Evolutionary conservation across 2,113 vertebrate species (phyloP).

Genomic region (Smithornis capensis): DNA sequence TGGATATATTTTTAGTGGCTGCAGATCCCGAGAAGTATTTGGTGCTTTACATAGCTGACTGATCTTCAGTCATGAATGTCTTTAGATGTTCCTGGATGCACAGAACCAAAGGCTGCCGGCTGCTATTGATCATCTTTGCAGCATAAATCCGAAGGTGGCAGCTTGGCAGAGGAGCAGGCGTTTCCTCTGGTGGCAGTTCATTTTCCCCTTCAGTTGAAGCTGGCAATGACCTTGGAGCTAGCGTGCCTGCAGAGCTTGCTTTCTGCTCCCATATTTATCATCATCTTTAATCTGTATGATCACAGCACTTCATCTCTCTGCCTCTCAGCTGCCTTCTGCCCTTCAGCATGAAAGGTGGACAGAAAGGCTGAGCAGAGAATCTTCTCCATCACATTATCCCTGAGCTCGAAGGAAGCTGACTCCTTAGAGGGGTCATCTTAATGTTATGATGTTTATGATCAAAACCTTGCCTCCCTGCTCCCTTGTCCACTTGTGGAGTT

Average conservation of each 20-base stretch:
- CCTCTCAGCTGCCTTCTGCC: conserved; percentile 29
- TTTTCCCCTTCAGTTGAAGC: conserved; percentile 41
- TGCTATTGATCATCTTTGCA: background rate
- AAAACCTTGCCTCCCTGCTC: background rate
- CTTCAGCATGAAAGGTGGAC: background rate
- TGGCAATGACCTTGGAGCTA: conserved; percentile 34
- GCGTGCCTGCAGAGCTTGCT: background rate
- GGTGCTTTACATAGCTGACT: conserved; percentile 10
- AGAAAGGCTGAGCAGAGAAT: background rate
- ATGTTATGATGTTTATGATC: background rate
- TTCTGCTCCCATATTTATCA: conserved; percentile 24
- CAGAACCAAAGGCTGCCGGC: background rate
- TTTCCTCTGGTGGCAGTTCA: conserved; percentile 35
- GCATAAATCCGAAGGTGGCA: background rate
- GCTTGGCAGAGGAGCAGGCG: background rate
- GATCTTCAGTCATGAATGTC: background rate
- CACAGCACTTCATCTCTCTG: background rate
- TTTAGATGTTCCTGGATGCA: conserved; percentile 8
- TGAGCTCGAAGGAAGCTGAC: background rate
- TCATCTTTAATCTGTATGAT: conserved; percentile 42
- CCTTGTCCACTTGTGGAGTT: background rate
- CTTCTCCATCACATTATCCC: background rate
- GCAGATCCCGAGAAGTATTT: background rate
- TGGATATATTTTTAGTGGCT: conserved; percentile 41
- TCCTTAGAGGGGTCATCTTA: background rate